Evolutionary conservation across 2,113 vertebrate species (phyloP).

Genomic region (Passer montanus): DNA sequence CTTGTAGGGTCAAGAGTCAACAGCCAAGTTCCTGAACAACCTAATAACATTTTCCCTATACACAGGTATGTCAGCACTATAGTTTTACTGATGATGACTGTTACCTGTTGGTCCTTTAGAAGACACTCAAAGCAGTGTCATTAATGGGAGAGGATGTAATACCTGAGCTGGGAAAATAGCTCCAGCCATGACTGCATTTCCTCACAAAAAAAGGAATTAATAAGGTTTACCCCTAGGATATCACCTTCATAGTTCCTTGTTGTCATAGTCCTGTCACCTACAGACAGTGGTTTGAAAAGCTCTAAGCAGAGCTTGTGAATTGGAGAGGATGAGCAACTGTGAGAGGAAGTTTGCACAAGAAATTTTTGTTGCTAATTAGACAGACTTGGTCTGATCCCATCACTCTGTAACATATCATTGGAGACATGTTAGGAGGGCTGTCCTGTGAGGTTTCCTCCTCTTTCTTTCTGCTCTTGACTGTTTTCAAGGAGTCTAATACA

Average conservation of each 20-base stretch:
- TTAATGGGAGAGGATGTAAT: background rate
- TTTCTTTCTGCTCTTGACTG: background rate
- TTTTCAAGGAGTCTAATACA: background rate
- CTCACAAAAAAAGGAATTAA: background rate
- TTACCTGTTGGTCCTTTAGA: background rate
- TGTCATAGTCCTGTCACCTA: background rate
- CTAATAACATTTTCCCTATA: background rate
- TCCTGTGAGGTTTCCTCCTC: background rate
- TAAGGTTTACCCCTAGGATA: background rate
- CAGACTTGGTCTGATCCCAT: background rate
- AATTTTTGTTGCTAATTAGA: rapidly evolving
- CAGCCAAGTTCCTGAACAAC: background rate
- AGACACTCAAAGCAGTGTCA: background rate
- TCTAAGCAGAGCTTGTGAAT: background rate
- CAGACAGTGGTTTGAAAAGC: background rate
- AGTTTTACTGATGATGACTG: background rate
- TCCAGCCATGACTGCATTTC: background rate
- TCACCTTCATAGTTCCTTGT: background rate
- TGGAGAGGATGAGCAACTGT: background rate
- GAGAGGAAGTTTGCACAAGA: background rate
- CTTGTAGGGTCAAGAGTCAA: background rate
- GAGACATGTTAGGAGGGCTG: background rate
- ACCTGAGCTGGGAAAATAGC: background rate
- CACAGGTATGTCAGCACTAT: background rate
- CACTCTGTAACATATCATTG: rapidly evolving